These are phyloP conservation scores for Chaetodon trifasciatus DNA, from an alignment of 2,797 vertebrate species.

Conservation along the genomic window DNA sequence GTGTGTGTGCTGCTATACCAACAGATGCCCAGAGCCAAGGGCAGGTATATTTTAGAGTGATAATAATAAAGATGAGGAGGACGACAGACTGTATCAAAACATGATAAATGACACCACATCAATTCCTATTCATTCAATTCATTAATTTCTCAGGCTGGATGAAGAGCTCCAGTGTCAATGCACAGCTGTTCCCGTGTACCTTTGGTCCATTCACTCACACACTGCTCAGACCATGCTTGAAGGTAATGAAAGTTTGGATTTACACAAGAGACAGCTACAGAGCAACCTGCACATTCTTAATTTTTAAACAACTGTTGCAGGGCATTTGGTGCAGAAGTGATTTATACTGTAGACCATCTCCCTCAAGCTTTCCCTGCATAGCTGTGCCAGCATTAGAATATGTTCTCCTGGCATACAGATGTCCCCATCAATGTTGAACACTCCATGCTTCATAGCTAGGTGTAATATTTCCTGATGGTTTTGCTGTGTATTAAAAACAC, in stretches of 20 bases:
- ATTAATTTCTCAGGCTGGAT: slow-evolving; percentile 51
- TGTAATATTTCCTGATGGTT: background rate
- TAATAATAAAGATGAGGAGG: slow-evolving; percentile 46
- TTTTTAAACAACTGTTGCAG: slow-evolving; percentile 6
- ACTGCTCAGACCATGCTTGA: background rate
- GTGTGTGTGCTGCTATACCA: slow-evolving; percentile 40
- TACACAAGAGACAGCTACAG: background rate
- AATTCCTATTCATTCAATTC: slow-evolving; percentile 43
- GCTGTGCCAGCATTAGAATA: background rate
- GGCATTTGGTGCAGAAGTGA: background rate
- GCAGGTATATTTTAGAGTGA: slow-evolving; percentile 46
- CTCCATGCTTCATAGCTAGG: background rate
- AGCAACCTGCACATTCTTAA: background rate
- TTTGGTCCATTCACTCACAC: slow-evolving; percentile 25
- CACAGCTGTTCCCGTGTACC: slow-evolving; percentile 49
- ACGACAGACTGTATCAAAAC: slow-evolving; percentile 48
- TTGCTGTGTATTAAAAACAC: too few relatives aligned
- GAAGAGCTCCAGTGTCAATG: slow-evolving; percentile 17
- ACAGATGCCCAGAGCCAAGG: slow-evolving; percentile 45
- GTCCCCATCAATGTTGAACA: background rate
- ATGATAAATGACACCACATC: slow-evolving; percentile 56
- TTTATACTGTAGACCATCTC: slow-evolving; percentile 4
- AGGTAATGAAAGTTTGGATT: slow-evolving; percentile 17
- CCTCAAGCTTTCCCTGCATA: background rate
- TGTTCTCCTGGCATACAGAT: background rate